A percentile compares a stretch with the other conserved stretches of the same genome.
phyloP scores from a whole-genome alignment of 1,140 invertebrate genomes.

The Zaprionus nigranus region DNA sequence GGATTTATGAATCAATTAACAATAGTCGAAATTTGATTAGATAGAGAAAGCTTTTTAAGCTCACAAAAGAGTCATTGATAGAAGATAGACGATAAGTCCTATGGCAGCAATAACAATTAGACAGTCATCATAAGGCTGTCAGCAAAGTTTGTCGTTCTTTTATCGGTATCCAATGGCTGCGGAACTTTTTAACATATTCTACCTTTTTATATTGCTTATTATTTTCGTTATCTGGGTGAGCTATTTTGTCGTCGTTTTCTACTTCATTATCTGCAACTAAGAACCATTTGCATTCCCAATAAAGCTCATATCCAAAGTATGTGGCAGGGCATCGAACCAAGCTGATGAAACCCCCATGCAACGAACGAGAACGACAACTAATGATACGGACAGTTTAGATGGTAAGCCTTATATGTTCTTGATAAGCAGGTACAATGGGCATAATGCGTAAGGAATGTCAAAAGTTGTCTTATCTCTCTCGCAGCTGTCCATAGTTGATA shows the following conservation, averaged over 20 bases:
- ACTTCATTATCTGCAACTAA: background rate
- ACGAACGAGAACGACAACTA: constrained; percentile 6
- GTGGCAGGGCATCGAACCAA: background rate
- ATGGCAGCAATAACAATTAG: background rate
- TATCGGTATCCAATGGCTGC: constrained; percentile 6
- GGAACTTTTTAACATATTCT: constrained; percentile 7
- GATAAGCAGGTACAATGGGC: background rate
- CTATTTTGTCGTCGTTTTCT: background rate
- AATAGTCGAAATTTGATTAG: constrained; percentile 4
- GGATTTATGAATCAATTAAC: background rate
- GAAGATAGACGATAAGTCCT: constrained; percentile 15
- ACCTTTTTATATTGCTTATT: background rate
- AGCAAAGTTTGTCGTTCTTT: constrained; percentile 19
- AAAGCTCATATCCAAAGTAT: constrained; percentile 7
- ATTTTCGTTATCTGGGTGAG: constrained; percentile 25
- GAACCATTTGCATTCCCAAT: background rate
- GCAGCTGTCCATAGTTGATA: background rate
- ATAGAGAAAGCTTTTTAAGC: constrained; percentile 7
- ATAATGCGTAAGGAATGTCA: background rate
- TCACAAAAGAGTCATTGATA: constrained; percentile 11
- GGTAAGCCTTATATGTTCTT: constrained; percentile 5
- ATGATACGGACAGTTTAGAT: constrained; percentile 3
- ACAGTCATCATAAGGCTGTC: constrained; percentile 19
- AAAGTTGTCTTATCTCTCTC: background rate
- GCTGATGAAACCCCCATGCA: background rate